Percentiles rank a stretch among this genome's conserved stretches.
phyloP scores from a whole-genome alignment of 2,113 vertebrate genomes.

The Cottus gobio region DNA sequence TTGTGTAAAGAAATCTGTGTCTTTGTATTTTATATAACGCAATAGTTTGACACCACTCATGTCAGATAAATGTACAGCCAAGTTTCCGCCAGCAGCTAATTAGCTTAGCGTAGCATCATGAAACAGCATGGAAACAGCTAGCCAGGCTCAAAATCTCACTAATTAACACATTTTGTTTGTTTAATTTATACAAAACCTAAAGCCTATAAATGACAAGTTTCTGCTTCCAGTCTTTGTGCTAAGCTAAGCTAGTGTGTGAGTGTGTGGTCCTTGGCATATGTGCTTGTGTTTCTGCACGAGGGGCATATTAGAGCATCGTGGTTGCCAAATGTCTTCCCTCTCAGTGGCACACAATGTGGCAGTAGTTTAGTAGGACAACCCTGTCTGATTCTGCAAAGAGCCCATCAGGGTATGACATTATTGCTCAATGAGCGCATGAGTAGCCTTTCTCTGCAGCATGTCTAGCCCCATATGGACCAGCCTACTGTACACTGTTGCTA shows the following conservation, averaged over 20 bases:
- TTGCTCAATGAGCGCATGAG: conserved; percentile 71
- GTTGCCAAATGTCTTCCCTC: conserved; percentile 36
- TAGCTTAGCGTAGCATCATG: not conserved
- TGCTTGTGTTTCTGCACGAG: not conserved
- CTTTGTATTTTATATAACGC: not conserved
- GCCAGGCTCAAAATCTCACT: not conserved
- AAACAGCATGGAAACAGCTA: not conserved
- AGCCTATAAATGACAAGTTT: not conserved
- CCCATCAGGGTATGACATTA: conserved; percentile 72
- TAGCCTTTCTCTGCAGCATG: conserved; percentile 62
- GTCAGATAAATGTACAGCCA: not conserved
- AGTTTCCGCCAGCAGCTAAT: not conserved
- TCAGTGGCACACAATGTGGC: conserved; percentile 31
- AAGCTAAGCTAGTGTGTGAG: not conserved
- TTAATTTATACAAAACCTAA: not conserved
- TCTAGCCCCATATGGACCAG: conserved; percentile 66
- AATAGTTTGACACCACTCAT: not conserved
- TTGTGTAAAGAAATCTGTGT: not conserved
- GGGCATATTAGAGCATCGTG: conserved; percentile 11
- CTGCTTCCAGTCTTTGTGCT: not conserved
- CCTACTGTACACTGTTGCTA: conserved; percentile 71
- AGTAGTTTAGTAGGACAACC: conserved; percentile 62
- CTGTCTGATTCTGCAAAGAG: conserved; percentile 61
- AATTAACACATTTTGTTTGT: not conserved
- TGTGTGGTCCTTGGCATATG: not conserved